phyloP scores from a whole-genome alignment of 2,797 vertebrate genomes.

The Scyliorhinus canicula region DNA sequence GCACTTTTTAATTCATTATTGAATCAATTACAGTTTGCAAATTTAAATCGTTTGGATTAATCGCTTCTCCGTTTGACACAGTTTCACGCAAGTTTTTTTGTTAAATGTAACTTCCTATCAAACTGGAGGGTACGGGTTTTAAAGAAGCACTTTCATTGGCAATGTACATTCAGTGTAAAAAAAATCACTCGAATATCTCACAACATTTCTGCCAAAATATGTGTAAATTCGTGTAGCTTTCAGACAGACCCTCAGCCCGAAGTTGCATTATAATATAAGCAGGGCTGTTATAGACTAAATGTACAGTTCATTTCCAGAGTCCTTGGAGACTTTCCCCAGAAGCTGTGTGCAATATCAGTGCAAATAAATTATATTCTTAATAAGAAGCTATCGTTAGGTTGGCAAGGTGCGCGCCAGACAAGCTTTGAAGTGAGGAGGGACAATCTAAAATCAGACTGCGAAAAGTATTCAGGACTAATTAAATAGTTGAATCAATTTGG shows the following conservation, averaged over 20 bases:
- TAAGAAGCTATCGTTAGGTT: slow-evolving; percentile 23
- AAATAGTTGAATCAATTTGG: slow-evolving; percentile 19
- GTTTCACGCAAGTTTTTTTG: not conserved
- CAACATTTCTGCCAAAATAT: not conserved
- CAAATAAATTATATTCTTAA: slow-evolving; percentile 37
- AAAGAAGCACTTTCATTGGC: not conserved
- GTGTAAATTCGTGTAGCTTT: not conserved
- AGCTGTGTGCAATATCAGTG: slow-evolving; percentile 13
- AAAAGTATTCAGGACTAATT: slow-evolving; percentile 16
- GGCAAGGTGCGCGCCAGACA: slow-evolving; percentile 3
- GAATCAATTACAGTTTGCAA: not conserved
- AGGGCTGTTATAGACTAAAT: slow-evolving; percentile 29
- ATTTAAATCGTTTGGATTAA: not conserved
- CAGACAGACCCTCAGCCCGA: not conserved
- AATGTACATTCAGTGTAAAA: not conserved
- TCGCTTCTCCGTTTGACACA: not conserved
- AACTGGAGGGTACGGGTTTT: not conserved
- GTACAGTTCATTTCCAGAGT: slow-evolving; percentile 33
- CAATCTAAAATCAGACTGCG: not conserved
- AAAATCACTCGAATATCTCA: not conserved
- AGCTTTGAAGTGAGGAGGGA: not conserved
- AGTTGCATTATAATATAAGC: slow-evolving; percentile 7
- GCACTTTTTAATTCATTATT: not conserved
- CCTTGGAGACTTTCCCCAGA: slow-evolving; percentile 22
- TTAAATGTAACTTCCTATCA: not conserved